These are phyloP conservation scores for Ivindomyrus marchei DNA, from an alignment of 2,113 vertebrate genomes.

Conservation along the genomic window DNA sequence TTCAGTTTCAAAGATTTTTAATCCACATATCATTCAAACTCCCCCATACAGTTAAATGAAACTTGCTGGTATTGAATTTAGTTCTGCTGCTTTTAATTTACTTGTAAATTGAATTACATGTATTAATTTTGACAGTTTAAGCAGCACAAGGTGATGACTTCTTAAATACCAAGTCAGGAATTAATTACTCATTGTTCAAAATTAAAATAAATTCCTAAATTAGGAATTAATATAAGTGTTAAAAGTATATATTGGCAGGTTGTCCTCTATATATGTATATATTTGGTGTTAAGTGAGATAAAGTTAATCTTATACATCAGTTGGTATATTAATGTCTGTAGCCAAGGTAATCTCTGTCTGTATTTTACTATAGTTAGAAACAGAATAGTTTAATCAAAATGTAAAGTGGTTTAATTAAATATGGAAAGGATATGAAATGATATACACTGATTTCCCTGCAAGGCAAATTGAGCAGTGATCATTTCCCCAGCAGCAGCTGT, in stretches of 20 bases:
- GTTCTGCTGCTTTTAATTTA: not conserved
- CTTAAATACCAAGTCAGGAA: not conserved
- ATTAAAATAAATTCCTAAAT: not conserved
- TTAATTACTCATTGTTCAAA: not conserved
- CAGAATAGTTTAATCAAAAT: not conserved
- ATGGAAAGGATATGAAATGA: not conserved
- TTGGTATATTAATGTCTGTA: not conserved
- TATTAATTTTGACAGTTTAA: not conserved
- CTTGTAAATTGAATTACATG: not conserved
- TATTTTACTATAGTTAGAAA: not conserved
- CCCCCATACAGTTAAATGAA: not conserved
- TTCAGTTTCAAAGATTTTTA: not conserved
- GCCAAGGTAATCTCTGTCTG: not conserved
- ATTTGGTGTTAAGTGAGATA: not conserved
- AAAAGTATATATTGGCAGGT: not conserved
- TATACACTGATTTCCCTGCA: conserved; percentile 10
- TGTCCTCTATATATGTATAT: not conserved
- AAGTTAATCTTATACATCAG: not conserved
- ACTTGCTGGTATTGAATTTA: not conserved
- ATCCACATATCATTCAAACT: not conserved
- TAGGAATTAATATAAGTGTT: not conserved
- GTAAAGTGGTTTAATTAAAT: not conserved
- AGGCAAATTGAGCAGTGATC: conserved; percentile 6
- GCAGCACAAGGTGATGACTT: not conserved
- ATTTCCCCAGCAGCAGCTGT: not conserved